A percentile compares a stretch with the other conserved stretches of the same genome.
These are phyloP conservation scores for Toxotes lorentzi DNA, from an alignment of 2,797 vertebrate species.

Conservation along the genomic window DNA sequence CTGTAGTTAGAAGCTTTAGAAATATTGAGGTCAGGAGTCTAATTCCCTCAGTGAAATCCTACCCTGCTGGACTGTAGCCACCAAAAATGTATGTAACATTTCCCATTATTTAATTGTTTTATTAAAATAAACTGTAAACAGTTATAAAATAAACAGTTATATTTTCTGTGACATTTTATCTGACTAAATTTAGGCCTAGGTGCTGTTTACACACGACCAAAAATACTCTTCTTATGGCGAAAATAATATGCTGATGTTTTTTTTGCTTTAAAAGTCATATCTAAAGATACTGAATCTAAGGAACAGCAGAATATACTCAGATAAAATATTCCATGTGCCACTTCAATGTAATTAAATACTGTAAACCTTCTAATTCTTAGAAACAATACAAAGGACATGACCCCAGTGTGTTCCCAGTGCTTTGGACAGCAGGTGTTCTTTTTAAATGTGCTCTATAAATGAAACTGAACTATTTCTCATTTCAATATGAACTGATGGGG, in stretches of 20 bases:
- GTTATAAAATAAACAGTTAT: neutral
- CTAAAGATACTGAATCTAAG: neutral
- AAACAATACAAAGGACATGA: neutral
- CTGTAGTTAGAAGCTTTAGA: neutral
- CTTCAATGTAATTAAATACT: neutral
- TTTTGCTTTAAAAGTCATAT: neutral
- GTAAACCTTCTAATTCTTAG: neutral
- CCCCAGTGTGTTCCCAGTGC: conserved; percentile 2
- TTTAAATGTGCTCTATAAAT: conserved; percentile 15
- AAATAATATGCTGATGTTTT: neutral
- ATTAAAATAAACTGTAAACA: neutral
- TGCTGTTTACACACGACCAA: neutral
- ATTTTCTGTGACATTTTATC: neutral
- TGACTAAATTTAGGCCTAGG: neutral
- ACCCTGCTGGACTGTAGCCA: neutral
- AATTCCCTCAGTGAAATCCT: neutral
- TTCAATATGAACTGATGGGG: neutral
- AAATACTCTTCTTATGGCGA: neutral
- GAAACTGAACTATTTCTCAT: neutral
- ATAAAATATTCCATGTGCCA: too few relatives aligned
- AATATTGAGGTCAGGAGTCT: neutral
- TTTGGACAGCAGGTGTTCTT: neutral
- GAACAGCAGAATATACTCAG: neutral
- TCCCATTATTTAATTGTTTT: neutral
- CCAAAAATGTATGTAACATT: neutral